These are phyloP conservation scores for Centroberyx gerrardi DNA, from an alignment of 2,797 vertebrate genomes.

Conservation along the genomic window DNA sequence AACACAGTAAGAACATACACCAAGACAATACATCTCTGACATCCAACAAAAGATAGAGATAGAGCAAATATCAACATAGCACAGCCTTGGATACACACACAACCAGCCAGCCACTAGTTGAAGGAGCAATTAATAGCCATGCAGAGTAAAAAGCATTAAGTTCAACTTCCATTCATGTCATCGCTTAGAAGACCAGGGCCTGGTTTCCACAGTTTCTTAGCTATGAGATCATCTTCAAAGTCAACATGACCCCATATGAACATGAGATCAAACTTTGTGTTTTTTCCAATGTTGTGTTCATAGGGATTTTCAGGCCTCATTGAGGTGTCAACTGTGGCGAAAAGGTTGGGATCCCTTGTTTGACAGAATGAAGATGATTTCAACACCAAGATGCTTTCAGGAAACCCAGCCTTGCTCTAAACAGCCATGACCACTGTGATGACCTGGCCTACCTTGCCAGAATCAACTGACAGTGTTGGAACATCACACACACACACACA, in stretches of 20 bases:
- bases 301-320: too few relatives aligned
- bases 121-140: constrained; percentile 78
- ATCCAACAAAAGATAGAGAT: neutral
- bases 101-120: constrained; percentile 68
- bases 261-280: neutral
- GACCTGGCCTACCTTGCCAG: neutral
- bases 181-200: constrained; percentile 38
- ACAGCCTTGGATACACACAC: constrained; percentile 50
- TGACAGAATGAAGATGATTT: constrained; percentile 28
- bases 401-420: constrained; percentile 9
- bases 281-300: neutral
- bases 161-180: constrained; percentile 42
- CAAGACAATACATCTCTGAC: neutral
- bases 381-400: constrained; percentile 33
- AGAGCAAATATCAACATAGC: constrained; percentile 38
- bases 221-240: constrained; percentile 35
- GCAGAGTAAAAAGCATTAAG: constrained; percentile 63
- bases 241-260: neutral
- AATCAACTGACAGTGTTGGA: neutral
- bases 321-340: neutral
- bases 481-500: neutral
- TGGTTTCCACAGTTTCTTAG: constrained; percentile 17
- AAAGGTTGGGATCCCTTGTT: neutral
- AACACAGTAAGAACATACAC: neutral
- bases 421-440: neutral